Percentiles rank a stretch among this genome's conserved stretches.
Conservation (phyloP, 2,888 invertebrate species). For the Apotomis turbidana region DNA sequence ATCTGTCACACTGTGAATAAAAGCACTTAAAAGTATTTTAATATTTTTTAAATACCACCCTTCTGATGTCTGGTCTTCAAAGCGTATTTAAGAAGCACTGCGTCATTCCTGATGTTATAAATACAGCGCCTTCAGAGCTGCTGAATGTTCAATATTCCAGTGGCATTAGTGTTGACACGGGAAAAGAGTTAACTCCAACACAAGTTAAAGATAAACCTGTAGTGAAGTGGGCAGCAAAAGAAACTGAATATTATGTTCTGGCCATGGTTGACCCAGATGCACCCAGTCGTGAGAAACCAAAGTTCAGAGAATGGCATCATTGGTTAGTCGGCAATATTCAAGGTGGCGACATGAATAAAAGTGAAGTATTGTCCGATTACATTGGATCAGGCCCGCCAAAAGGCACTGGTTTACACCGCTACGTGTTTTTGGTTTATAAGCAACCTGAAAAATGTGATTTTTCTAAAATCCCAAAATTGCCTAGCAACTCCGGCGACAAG, state of each 20-base stretch:
- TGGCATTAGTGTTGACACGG: constrained; percentile 79
- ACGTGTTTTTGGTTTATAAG: constrained; percentile 87
- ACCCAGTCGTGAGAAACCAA: constrained; percentile 87
- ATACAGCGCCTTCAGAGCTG: constrained; percentile 80
- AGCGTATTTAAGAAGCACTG: constrained; percentile 77
- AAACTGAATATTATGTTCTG: constrained; percentile 85
- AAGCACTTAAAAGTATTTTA: too few species aligned
- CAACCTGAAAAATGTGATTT: constrained; percentile 81
- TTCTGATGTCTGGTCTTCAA: constrained; percentile 62
- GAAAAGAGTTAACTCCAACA: constrained; percentile 88
- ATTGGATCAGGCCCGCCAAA: constrained; percentile 87
- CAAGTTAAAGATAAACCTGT: constrained; percentile 88
- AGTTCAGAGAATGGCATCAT: constrained; percentile 89
- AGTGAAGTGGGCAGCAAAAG: constrained; percentile 86
- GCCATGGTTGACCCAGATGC: constrained; percentile 90
- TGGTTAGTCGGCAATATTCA: constrained; percentile 91
- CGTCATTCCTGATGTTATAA: constrained; percentile 88
- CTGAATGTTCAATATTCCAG: constrained; percentile 80
- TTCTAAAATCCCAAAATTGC: constrained; percentile 67
- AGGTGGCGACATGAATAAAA: constrained; percentile 84
- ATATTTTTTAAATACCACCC: not conserved
- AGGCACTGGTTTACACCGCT: constrained; percentile 88
- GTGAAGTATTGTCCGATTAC: constrained; percentile 87
- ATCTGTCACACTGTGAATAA: not conserved
- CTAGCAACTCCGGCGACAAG: constrained; percentile 77